Percentiles rank a stretch among this genome's conserved stretches.
Conservation (phyloP, 2,113 vertebrate species). For the Amphiprion ocellaris region DNA sequence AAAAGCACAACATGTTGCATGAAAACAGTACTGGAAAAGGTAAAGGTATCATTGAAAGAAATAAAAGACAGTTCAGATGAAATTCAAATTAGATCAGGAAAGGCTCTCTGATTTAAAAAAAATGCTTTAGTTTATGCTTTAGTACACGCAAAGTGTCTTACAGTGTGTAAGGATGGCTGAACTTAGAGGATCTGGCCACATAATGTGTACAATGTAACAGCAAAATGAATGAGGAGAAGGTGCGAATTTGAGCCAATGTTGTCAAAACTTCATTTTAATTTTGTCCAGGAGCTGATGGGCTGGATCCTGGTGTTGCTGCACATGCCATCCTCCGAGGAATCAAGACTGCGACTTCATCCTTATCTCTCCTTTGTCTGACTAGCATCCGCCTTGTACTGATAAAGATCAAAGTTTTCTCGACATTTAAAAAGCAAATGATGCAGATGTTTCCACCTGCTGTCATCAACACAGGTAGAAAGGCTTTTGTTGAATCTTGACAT, state of each 20-base stretch:
- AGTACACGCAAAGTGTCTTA: too few relatives aligned
- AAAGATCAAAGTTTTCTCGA: conserved; percentile 68
- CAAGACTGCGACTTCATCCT: conserved; percentile 11
- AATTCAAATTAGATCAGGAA: too few relatives aligned
- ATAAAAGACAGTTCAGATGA: too few relatives aligned
- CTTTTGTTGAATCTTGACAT: neutral
- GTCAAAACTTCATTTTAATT: neutral
- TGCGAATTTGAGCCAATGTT: too few relatives aligned
- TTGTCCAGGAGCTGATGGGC: conserved; percentile 58
- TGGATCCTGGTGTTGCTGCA: conserved; percentile 62
- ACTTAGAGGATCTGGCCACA: too few relatives aligned
- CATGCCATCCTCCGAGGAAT: conserved; percentile 69
- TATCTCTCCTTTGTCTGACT: conserved; percentile 20
- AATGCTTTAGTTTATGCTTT: too few relatives aligned
- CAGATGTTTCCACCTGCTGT: conserved; percentile 35
- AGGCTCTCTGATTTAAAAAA: too few relatives aligned
- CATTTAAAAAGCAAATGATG: conserved; percentile 58
- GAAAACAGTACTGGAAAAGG: too few relatives aligned
- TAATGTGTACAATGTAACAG: too few relatives aligned
- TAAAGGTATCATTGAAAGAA: too few relatives aligned
- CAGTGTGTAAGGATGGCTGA: too few relatives aligned
- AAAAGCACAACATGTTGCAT: too few relatives aligned
- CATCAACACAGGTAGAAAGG: conserved; percentile 48
- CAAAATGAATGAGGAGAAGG: neutral
- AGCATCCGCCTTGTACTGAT: conserved; percentile 63